Base-by-base conservation (phyloP, 2,113 vertebrate species). In the Elephantulus edwardii region DNA sequence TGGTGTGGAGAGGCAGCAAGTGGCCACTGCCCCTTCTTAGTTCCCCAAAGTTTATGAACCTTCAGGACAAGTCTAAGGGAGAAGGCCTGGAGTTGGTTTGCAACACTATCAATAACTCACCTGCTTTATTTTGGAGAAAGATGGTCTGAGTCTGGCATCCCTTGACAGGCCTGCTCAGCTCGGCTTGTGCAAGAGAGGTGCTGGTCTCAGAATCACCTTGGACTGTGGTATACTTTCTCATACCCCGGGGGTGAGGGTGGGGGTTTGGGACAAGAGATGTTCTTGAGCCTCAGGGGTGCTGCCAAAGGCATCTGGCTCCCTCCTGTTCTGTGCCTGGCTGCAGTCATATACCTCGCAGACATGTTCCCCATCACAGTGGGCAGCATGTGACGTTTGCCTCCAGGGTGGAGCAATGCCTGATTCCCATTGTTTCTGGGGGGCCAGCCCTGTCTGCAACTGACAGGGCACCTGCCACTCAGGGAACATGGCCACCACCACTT, bases 21-120 rank as follows among this genome's bases (percentile, higher is more conserved):
- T 35, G 50, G 30, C 26, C 0, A 3, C 12, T 54, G 38, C 10
- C 26, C 86, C 11, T 44, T 3, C 14, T 12, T 54, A 5, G 16
- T 16, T 33, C 85, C 3, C 9, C 0, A 3, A 38, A 40, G 50
- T 2, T 54, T 8, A 11, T 58, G 60, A 35, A 26, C 13, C 28
- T 3, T 1, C 0, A 2, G 42, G 82, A 9, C 42, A 19, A 5
- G 38, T 3, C 24, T 19, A 28, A 33, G 35, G 66, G n/a, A 68
- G 35, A 48, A 52, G 48, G 66, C n/a, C 1, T 14, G n/a, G 40
- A 44, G 3, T 13, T 6, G 10, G 35, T 77, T 28, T 26, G 64
- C 52, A 54, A 19, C 13, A 19, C 6, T 0, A 11, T 3, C 0
- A 14, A 42, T 19, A 40, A 11, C 0, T 40, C 38, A 0, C 44